phyloP scores from a whole-genome alignment of 2,797 vertebrate genomes.

The Pangasius mekongensis region DNA sequence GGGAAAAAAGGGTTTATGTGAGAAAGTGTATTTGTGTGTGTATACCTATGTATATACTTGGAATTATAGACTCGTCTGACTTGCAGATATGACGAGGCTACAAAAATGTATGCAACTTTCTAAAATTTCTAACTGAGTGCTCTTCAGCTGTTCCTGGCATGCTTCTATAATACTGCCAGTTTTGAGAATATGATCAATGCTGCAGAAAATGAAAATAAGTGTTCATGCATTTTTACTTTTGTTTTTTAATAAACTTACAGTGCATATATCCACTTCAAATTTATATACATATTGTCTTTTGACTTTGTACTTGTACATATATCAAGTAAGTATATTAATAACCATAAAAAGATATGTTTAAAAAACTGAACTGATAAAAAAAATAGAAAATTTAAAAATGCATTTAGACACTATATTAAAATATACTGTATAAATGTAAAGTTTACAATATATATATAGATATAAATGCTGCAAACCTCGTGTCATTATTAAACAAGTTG shows the following conservation, averaged over 20 bases:
- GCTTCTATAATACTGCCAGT: background rate
- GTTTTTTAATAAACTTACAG: too few relatives aligned
- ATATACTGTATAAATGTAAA: background rate
- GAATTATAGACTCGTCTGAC: background rate
- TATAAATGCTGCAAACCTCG: background rate
- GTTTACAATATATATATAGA: background rate
- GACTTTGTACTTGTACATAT: background rate
- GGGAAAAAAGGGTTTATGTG: constrained; percentile 18
- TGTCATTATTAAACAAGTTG: background rate
- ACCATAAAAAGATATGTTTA: background rate
- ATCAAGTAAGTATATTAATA: background rate
- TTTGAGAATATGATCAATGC: background rate
- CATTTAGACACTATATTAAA: too few relatives aligned
- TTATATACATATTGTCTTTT: background rate
- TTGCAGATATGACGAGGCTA: background rate
- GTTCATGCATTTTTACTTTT: background rate
- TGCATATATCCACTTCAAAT: background rate
- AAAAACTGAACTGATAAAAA: too few relatives aligned
- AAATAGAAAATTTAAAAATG: too few relatives aligned
- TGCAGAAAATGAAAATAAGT: background rate
- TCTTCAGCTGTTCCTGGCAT: background rate
- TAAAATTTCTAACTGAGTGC: background rate
- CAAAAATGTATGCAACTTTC: background rate
- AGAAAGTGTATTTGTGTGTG: constrained; percentile 57
- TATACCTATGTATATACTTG: constrained; percentile 4